Evolutionary conservation across 2,113 vertebrate genomes (phyloP).

Genomic region (Climacteris rufus): DNA sequence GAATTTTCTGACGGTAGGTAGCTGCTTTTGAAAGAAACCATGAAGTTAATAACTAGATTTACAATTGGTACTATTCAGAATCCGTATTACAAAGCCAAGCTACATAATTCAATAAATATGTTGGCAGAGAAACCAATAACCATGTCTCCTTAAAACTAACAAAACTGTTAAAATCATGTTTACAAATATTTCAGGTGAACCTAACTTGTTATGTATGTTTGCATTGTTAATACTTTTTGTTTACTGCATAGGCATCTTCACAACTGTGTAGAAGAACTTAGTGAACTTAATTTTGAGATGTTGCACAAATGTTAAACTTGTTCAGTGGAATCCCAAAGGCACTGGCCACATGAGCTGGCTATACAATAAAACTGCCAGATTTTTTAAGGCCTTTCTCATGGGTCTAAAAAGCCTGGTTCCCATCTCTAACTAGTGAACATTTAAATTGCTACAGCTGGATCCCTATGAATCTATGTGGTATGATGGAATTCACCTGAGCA

Average conservation of each 20-base stretch:
- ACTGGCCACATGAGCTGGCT: neutral
- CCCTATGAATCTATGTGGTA: neutral
- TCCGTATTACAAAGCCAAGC: neutral
- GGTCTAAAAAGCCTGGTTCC: neutral
- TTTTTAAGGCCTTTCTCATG: neutral
- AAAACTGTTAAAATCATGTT: neutral
- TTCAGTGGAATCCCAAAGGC: neutral
- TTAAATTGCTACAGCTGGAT: neutral
- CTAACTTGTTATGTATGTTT: neutral
- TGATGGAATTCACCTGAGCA: neutral
- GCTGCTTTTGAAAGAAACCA: neutral
- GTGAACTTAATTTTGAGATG: neutral
- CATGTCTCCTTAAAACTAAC: neutral
- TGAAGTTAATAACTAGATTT: constrained; percentile 27
- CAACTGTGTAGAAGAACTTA: neutral
- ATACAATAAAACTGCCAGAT: neutral
- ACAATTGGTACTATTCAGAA: constrained; percentile 10
- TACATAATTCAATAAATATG: neutral
- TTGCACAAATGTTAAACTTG: neutral
- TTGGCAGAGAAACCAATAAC: neutral
- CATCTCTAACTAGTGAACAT: neutral
- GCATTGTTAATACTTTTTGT: neutral
- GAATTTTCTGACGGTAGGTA: neutral
- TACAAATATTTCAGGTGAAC: neutral
- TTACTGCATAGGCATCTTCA: neutral